Conservation (phyloP, 2,797 vertebrate genomes). For the Phalanger gymnotis region DNA sequence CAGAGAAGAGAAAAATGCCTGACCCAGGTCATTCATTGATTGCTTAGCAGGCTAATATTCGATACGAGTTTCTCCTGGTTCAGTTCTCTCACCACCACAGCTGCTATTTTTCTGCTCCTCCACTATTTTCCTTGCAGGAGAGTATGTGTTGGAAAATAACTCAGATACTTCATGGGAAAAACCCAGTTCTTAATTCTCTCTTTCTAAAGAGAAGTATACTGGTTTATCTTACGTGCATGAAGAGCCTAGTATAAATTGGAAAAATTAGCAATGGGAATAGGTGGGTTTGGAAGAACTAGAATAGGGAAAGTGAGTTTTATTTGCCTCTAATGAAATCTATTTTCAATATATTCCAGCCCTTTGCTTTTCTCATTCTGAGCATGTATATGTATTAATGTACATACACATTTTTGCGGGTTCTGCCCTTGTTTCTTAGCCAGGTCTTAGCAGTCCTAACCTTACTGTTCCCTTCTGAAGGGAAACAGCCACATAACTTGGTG, state of each 20-base stretch:
- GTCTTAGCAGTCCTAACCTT: neutral
- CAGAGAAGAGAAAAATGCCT: neutral
- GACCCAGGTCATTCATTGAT: neutral
- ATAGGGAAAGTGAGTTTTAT: neutral
- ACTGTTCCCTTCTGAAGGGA: neutral
- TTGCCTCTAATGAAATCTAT: neutral
- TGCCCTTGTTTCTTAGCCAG: neutral
- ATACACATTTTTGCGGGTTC: neutral
- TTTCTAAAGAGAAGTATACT: neutral
- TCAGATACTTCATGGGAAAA: neutral
- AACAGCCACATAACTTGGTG: neutral
- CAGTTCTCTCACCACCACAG: neutral
- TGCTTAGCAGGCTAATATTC: neutral
- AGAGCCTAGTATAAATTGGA: neutral
- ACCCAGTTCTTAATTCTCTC: neutral
- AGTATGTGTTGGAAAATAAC: neutral
- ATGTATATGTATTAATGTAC: neutral
- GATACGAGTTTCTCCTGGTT: neutral
- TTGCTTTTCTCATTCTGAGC: neutral
- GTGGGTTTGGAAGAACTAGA: neutral
- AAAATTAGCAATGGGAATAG: neutral
- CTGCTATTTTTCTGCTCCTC: neutral
- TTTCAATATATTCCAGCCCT: neutral
- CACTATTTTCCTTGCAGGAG: neutral
- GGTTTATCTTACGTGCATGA: neutral